Conservation (phyloP, 1,140 invertebrate genomes). For the Drosophila elegans region DNA sequence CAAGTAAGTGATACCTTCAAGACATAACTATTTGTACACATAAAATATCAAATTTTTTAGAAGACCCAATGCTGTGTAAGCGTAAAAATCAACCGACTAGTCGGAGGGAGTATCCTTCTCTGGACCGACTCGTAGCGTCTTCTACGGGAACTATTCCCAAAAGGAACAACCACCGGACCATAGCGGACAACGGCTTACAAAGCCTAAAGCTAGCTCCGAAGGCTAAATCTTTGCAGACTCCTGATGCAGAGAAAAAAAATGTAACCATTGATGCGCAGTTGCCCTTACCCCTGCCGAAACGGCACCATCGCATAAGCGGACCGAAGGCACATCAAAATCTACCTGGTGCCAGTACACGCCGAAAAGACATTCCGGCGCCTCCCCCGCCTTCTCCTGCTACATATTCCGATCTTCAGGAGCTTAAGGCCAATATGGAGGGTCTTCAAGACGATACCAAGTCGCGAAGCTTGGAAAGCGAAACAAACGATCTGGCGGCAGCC, state of each 20-base stretch:
- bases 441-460: conserved; percentile 73
- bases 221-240: conserved; percentile 6
- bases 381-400: conserved; percentile 80
- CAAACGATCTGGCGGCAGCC: conserved; percentile 28
- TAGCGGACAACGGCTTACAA: conserved; percentile 2
- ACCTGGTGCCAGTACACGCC: conserved; percentile 33
- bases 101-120: conserved; percentile 68
- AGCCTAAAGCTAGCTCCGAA: conserved; percentile 29
- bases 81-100: conserved; percentile 35
- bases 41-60: conserved; percentile 12
- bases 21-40: not conserved
- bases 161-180: conserved; percentile 12
- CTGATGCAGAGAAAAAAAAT: conserved; percentile 14
- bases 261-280: conserved; percentile 23
- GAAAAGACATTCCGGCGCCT: conserved; percentile 76
- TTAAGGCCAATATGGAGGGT: conserved; percentile 76
- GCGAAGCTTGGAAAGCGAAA: conserved; percentile 60
- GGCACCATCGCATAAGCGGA: conserved; percentile 57
- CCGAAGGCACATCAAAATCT: conserved; percentile 39
- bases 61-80: conserved; percentile 38
- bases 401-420: conserved; percentile 75
- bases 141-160: conserved; percentile 78
- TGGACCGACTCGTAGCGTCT: conserved; percentile 71
- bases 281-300: conserved; percentile 19
- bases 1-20: conserved; percentile 19